phyloP scores from a whole-genome alignment of 64 coral and sea anemone genomes.

The Pocillopora verrucosa region DNA sequence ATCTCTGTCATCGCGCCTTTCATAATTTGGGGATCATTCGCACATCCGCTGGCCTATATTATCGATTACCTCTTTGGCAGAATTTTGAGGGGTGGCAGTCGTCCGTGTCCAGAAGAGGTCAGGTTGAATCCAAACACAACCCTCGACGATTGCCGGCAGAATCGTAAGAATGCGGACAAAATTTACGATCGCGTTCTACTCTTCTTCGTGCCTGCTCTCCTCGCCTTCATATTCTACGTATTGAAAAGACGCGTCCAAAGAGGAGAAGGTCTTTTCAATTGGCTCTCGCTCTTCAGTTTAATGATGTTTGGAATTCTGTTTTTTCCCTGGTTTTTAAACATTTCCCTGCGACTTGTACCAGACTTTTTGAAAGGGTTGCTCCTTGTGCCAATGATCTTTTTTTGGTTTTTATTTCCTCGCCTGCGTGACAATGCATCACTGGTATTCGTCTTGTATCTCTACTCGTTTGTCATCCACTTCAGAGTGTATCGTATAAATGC shows the following conservation, averaged over 20 bases:
- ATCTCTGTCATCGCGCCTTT: conserved; percentile 8
- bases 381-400: conserved; percentile 19
- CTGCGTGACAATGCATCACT: conserved; percentile 31
- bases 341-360: conserved; percentile 17
- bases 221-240: neutral
- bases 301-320: neutral
- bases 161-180: neutral
- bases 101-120: neutral
- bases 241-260: neutral
- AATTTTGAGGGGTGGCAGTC: neutral
- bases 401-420: conserved; percentile 58
- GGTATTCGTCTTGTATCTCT: conserved; percentile 15
- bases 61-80: conserved; percentile 40
- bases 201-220: neutral
- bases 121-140: neutral
- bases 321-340: conserved; percentile 59
- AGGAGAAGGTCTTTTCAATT: neutral
- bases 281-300: neutral
- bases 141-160: neutral
- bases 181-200: neutral
- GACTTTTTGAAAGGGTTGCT: conserved; percentile 19
- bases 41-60: conserved; percentile 27
- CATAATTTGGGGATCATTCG: conserved; percentile 4
- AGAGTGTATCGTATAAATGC: neutral
- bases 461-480: neutral